Evolutionary conservation across 2,888 invertebrate species (phyloP), one percentile per base, ranked within the genome.

Genomic region (Xanthorhoe designata): DNA sequence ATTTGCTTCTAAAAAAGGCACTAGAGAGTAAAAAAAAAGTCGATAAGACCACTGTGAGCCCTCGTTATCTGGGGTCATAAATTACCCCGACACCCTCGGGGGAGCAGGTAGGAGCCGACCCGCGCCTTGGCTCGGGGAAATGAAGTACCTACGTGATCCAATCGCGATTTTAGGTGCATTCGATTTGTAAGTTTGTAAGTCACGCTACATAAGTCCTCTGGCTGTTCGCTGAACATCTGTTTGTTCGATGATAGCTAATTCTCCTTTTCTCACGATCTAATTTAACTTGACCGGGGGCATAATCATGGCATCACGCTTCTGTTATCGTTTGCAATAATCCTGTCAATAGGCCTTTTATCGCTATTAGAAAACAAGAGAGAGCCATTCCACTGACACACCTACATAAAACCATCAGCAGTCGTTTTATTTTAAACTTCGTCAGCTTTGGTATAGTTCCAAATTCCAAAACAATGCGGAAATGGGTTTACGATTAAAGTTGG

Each of bases 101-200:
- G 85, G 87, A 80, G 87, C 90, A 91, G 90, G 90, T 90, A 90
- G 84, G 78, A 78, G 79, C 83, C 84, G 76, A 63, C 67, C 62
- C 66, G 57, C 57, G 66, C 62, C 62, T 62, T 53, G 62, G 55
- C 87, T 84, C 87, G 84, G 84, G 89, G 89, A 91, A 92, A 92
- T 92, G 90, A 90, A 91, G 88, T 86, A 85, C 82, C 89, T 92
- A 91, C 92, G 92, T 92, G 92, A 92, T 92, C 92, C 92, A 92
- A 92, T 92, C 91, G 91, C 89, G 83, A 90, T 92, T 91, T 89
- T 82, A 88, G 88, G 84, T 91, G 90, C 90, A 91, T 87, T 89
- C 85, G 86, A 88, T 87, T 88, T 83, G 78, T 80, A 73, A 78
- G 79, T 82, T 84, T 79, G 75, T 75, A 75, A 78, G 82, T 81